A percentile compares a stretch with the other conserved stretches of the same genome.
Conservation (phyloP, 1,140 invertebrate species). For the Teleopsis dalmanni region DNA sequence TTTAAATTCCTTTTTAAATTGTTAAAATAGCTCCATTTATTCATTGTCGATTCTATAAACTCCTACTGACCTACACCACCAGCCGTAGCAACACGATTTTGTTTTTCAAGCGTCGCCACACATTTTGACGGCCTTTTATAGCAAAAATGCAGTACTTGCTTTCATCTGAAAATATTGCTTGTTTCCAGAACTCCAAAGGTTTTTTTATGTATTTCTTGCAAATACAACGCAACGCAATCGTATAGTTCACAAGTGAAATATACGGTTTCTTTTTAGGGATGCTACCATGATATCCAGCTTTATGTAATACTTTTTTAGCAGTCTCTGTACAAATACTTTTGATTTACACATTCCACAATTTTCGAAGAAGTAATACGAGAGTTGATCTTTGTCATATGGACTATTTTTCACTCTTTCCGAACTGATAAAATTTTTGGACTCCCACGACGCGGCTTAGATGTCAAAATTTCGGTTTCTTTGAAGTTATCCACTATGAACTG, state of each 20-base stretch:
- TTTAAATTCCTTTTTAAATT: constrained; percentile 19
- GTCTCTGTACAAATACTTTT: constrained; percentile 4
- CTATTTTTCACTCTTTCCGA: neutral
- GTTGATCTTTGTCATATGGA: neutral
- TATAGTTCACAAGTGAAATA: neutral
- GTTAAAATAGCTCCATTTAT: constrained; percentile 15
- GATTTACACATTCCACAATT: neutral
- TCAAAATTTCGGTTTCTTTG: constrained; percentile 6
- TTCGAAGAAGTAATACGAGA: neutral
- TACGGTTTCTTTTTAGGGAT: constrained; percentile 1
- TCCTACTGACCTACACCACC: constrained; percentile 22
- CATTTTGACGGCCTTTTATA: constrained; percentile 9
- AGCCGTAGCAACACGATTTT: constrained; percentile 5
- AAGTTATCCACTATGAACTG: constrained; percentile 2
- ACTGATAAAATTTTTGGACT: constrained; percentile 1
- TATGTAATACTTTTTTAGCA: neutral
- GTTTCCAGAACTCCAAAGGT: constrained; percentile 10
- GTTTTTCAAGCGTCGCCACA: neutral
- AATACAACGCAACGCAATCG: constrained; percentile 9
- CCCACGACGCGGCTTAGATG: constrained; percentile 2
- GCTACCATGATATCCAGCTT: too few relatives aligned
- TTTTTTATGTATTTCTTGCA: constrained; percentile 13
- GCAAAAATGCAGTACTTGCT: constrained; percentile 21
- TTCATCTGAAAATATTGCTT: constrained; percentile 23
- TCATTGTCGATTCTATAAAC: constrained; percentile 20